Evolutionary conservation across 2,797 vertebrate genomes (phyloP), one percentile per base, ranked within the genome.

Genomic region (Pseudochirops cupreus): DNA sequence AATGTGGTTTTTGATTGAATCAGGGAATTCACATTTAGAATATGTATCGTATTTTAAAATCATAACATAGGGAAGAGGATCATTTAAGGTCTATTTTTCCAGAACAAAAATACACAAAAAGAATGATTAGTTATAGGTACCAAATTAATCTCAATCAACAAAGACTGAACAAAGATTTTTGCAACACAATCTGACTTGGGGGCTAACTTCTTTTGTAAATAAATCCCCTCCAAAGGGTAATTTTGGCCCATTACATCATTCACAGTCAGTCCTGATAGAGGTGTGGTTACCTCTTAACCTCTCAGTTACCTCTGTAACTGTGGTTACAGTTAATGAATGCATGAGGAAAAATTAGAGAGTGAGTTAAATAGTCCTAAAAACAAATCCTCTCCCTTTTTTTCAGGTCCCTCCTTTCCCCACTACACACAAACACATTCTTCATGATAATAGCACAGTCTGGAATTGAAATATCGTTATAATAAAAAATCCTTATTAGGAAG

Each of bases 401-500:
- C 90, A 55, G 53, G 50, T 53, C 90, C 10, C 46, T 87, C 21
- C 74, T 39, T 87, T 87, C 74, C 21, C 57, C 14, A 54, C 1
- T 14, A 55, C 29, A 91, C 13, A 91, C 90, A 91, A 91, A 91
- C 13, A 50, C 67, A 91, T 93, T 59, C 94, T 92, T 94, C 91
- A 94, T n/a, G 62, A 59, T 57, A 95, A 93, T 12, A 82, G 18
- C 46, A 24, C 9, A 93, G 50, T 87, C 5, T 58, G 93, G 62
- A 94, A 92, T 53, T 94, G 96, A 97, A 97, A 95, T 55, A 55
- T 5, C 96, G 39, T 93, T 92, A 96, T 90, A 91, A 92, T 95
- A 97, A 97, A 46, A 96, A 96, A 92, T 56, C 26, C 82, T 92
- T 90, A 95, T 93, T 91, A 96, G 92, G 55, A 92, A 91, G 92